Percentiles rank a stretch among this genome's conserved stretches.
Conservation (phyloP, 1,140 invertebrate species). For the Pseudomyrmex dendroicus region DNA sequence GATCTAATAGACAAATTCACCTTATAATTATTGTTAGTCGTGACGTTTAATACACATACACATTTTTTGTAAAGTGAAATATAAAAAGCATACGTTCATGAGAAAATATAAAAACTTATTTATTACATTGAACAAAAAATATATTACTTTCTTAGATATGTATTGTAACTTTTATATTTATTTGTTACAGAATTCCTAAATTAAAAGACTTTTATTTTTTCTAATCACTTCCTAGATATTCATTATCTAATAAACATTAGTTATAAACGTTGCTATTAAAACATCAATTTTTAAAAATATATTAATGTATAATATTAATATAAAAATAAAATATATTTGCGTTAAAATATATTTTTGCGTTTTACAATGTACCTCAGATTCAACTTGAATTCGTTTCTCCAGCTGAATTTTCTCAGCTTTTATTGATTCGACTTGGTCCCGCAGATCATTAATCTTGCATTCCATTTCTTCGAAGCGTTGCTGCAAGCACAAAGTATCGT, state of each 20-base stretch:
- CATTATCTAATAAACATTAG: no score
- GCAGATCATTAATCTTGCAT: slow-evolving; percentile 82
- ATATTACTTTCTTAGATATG: not conserved
- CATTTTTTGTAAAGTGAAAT: not conserved
- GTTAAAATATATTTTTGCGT: slow-evolving; percentile 35
- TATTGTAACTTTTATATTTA: no score
- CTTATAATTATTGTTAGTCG: not conserved
- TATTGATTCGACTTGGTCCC: slow-evolving; percentile 80
- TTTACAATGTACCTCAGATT: slow-evolving; percentile 77
- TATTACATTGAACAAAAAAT: not conserved
- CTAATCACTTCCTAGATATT: no score
- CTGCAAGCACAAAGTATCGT: slow-evolving; percentile 79
- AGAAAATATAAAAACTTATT: not conserved
- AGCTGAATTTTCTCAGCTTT: slow-evolving; percentile 81
- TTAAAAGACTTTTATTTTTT: no score
- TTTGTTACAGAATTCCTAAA: no score
- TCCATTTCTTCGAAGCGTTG: slow-evolving; percentile 84
- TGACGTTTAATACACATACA: not conserved
- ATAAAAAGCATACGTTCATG: not conserved
- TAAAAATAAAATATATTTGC: slow-evolving; percentile 42
- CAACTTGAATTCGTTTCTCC: slow-evolving; percentile 80
- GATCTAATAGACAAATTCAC: not conserved
- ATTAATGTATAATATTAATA: not conserved
- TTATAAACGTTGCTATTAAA: no score
- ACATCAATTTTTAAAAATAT: no score